Conservation (phyloP, 2,113 vertebrate genomes). For the Oceanites oceanicus region DNA sequence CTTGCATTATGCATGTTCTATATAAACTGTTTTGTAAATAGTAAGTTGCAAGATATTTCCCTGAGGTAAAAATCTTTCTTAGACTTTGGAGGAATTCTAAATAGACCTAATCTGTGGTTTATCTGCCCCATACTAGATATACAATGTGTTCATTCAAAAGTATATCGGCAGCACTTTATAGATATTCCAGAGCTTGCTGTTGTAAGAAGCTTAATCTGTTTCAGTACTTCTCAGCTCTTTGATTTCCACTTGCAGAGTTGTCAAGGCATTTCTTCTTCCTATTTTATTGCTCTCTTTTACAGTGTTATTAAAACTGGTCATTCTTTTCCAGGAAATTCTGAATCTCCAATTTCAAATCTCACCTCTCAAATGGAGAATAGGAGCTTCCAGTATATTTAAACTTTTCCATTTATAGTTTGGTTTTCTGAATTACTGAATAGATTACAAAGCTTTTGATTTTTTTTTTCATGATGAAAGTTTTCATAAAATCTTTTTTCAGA, state of each 20-base stretch:
- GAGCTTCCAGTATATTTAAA: background rate
- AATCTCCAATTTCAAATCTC: background rate
- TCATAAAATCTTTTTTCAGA: background rate
- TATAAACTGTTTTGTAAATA: background rate
- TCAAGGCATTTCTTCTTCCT: conserved; percentile 7
- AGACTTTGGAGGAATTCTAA: background rate
- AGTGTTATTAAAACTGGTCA: background rate
- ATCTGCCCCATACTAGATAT: background rate
- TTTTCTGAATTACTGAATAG: background rate
- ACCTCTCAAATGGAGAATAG: background rate
- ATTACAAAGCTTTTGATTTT: background rate
- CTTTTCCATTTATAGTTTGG: background rate
- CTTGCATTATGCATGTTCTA: background rate
- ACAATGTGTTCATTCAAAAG: background rate
- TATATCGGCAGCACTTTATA: background rate
- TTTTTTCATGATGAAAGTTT: background rate
- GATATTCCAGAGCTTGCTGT: background rate
- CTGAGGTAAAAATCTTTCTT: background rate
- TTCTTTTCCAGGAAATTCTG: conserved; percentile 32
- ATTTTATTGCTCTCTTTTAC: conserved; percentile 11
- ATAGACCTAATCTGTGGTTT: background rate
- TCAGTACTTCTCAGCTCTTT: conserved; percentile 9
- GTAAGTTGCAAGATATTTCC: background rate
- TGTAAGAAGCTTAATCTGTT: background rate
- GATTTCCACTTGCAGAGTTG: background rate